Conservation (phyloP, 2,888 invertebrate genomes). For the Mimumesa dahlbomi region DNA sequence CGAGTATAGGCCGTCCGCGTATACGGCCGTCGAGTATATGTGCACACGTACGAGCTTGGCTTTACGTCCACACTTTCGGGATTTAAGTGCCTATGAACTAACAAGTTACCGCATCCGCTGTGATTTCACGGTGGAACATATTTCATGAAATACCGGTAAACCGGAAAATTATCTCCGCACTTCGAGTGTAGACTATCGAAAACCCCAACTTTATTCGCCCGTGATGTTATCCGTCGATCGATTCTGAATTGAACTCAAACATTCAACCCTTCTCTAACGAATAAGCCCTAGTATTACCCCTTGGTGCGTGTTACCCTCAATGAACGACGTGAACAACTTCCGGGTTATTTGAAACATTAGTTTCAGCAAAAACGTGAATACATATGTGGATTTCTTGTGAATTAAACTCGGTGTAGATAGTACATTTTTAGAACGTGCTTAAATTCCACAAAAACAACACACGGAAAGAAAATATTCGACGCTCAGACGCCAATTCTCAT, state of each 20-base stretch:
- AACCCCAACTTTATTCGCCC: conserved; percentile 2
- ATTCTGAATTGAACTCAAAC: not conserved
- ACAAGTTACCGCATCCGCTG: conserved; percentile 48
- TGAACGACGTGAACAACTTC: too few species aligned
- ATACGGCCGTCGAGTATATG: conserved; percentile 6
- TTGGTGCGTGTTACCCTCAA: not conserved
- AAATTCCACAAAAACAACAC: not conserved
- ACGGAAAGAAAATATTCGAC: conserved; percentile 16
- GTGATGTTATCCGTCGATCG: not conserved
- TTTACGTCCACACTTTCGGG: conserved; percentile 30
- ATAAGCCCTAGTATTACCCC: not conserved
- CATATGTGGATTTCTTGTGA: too few species aligned
- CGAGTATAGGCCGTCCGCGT: conserved; percentile 14
- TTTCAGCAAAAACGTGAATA: too few species aligned
- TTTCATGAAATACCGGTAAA: conserved; percentile 32
- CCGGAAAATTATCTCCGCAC: conserved; percentile 38
- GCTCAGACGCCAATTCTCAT: conserved; percentile 23
- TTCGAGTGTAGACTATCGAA: not conserved
- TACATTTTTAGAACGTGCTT: too few species aligned
- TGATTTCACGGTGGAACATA: conserved; percentile 38
- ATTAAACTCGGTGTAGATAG: too few species aligned
- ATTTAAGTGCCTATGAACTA: conserved; percentile 53
- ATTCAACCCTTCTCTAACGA: not conserved
- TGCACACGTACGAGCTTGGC: conserved; percentile 10
- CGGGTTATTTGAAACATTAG: too few species aligned